Conservation (phyloP, 2,888 invertebrate species). For the Lasius fuliginosus region DNA sequence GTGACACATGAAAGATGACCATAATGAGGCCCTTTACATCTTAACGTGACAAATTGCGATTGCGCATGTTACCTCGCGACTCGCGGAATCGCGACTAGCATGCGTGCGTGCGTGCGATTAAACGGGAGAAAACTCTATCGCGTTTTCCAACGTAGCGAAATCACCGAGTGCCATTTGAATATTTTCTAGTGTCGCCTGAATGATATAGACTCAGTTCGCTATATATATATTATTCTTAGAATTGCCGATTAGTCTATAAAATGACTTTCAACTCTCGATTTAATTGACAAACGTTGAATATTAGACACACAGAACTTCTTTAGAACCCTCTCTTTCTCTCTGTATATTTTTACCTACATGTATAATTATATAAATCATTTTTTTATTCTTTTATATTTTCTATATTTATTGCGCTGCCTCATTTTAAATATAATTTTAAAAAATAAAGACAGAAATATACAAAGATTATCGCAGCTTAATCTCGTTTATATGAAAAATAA, state of each 20-base stretch:
- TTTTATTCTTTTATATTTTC: neutral
- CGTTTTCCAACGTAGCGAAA: conserved; percentile 62
- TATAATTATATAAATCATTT: neutral
- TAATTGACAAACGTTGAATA: neutral
- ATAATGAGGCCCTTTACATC: conserved; percentile 75
- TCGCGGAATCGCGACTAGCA: conserved; percentile 51
- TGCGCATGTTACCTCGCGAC: conserved; percentile 63
- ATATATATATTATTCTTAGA: conserved; percentile 16
- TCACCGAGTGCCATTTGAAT: conserved; percentile 52
- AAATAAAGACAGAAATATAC: neutral
- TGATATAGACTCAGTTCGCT: neutral
- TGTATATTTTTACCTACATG: neutral
- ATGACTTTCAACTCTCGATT: neutral
- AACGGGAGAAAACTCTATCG: conserved; percentile 52
- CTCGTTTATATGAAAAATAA: conserved; percentile 24
- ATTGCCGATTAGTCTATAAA: neutral
- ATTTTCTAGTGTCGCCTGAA: conserved; percentile 16
- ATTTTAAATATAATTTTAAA: neutral
- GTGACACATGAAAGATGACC: conserved; percentile 74
- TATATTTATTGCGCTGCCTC: neutral
- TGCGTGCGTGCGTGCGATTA: conserved; percentile 35
- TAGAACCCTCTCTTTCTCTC: neutral
- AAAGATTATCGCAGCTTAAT: conserved; percentile 9
- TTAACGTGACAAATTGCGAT: conserved; percentile 76
- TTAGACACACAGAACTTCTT: neutral